phyloP scores from a whole-genome alignment of 2,888 invertebrate species.

The Polyommatus icarus region DNA sequence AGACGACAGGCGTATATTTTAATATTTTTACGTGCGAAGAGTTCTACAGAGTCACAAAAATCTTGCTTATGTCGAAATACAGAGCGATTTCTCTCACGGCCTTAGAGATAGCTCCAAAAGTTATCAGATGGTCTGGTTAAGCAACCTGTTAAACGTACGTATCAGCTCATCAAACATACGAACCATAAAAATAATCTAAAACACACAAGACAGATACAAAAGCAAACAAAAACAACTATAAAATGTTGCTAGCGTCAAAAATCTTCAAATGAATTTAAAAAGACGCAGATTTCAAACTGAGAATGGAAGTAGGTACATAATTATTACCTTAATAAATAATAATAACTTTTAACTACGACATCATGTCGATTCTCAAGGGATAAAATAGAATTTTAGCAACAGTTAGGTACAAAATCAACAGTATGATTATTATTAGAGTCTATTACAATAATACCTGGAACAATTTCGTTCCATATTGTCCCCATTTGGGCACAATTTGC shows the following conservation, averaged over 20 bases:
- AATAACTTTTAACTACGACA: too few species aligned
- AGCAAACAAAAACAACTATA: constrained; percentile 5
- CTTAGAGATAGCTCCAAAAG: constrained; percentile 15
- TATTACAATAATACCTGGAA: constrained; percentile 3
- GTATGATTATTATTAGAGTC: constrained; percentile 23
- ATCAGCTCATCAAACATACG: constrained; percentile 25
- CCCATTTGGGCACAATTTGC: constrained; percentile 51
- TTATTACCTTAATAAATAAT: too few species aligned
- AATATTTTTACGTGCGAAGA: neutral
- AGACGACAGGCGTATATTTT: too few species aligned
- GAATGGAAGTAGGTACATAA: too few species aligned
- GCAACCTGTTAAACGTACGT: constrained; percentile 24
- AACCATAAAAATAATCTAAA: constrained; percentile 21
- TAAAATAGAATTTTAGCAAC: neutral
- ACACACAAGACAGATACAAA: neutral
- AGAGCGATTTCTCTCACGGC: constrained; percentile 21
- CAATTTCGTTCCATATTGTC: constrained; percentile 49
- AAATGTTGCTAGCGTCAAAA: neutral
- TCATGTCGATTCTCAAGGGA: too few species aligned
- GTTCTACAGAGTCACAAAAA: neutral
- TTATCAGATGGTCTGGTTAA: constrained; percentile 28
- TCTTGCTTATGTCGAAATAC: constrained; percentile 2
- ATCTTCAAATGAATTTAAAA: neutral
- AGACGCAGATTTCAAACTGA: neutral
- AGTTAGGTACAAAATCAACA: neutral